Evolutionary conservation across 2,888 invertebrate genomes (phyloP), one percentile per base, ranked within the genome.

Genomic region (Aquatica leii): DNA sequence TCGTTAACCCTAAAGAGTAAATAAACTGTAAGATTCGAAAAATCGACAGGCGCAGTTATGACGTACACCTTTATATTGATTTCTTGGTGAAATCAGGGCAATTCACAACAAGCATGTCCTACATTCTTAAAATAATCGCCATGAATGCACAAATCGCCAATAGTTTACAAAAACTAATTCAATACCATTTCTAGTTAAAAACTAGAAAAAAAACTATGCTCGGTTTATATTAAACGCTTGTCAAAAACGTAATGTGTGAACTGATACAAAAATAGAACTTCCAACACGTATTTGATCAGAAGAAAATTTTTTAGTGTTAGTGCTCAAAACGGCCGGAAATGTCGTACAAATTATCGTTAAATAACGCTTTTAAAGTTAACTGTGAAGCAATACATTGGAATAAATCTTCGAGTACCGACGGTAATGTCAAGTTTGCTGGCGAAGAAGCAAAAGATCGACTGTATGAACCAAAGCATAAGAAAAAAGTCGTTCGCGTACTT

Each of bases 401-500:
- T 8, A 75, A 78, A 18, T 69, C 77, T 31, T 71, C 80, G n/a
- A 73, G 79, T 49, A 75, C 81, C 50, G 88, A 88, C 52, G 76
- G 79, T 78, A 88, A 87, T 78, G 85, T 90, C 46, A 90, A 88
- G 80, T 86, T 91, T 72, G 87, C 87, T 14, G 87, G 86, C 0
- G 86, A 87, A 57, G 86, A 87, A 69, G 85, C 86, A 62, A 87
- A 87, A 76, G 91, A 91, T 80, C 86, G 88, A 73, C 84, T 91
- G 59, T 91, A 91, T 83, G 92, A 92, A 80, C 90, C 92, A 68
- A 93, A 93, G 81, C 90, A 91, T 76, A 90, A 91, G 81, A 92
- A 93, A 82, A 95, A 96, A 84, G 88, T 92, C 82, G 90, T 96
- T 69, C 88, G 96, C 70, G 92, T 97, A 73, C 87, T 97, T 76